Percentiles rank a stretch among this genome's conserved stretches.
Conservation (phyloP, 1,140 invertebrate genomes). For the Thalassaphorura encarpata region DNA sequence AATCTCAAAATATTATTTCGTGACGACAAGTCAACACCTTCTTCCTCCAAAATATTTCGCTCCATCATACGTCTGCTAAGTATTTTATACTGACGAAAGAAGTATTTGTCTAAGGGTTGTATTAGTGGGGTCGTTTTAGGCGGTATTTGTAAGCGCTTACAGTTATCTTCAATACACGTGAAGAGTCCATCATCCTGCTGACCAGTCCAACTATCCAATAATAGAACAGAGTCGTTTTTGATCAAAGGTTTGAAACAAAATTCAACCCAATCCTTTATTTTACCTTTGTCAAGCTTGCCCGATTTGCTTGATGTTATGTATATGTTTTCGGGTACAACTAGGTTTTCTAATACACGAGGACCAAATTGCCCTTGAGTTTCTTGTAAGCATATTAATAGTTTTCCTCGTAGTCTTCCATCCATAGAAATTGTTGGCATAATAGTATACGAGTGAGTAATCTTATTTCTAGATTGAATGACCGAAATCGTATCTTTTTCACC, state of each 20-base stretch:
- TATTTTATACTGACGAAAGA: slow-evolving; percentile 10
- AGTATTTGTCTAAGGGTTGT: slow-evolving; percentile 5
- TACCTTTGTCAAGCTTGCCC: neutral
- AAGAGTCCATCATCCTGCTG: neutral
- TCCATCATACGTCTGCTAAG: neutral
- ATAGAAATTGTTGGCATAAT: slow-evolving; percentile 3
- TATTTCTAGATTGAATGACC: neutral
- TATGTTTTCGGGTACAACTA: neutral
- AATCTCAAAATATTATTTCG: slow-evolving; percentile 3
- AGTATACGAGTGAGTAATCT: neutral
- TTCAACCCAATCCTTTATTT: neutral
- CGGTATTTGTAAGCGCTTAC: neutral
- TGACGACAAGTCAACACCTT: neutral
- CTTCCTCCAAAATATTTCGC: neutral
- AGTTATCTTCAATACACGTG: neutral
- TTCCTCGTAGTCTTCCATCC: neutral
- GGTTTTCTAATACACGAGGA: neutral
- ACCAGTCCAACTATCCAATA: neutral
- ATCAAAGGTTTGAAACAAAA: neutral
- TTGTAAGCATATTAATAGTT: slow-evolving; percentile 9
- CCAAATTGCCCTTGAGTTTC: slow-evolving; percentile 2
- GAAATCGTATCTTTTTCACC: neutral
- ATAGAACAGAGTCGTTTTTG: neutral
- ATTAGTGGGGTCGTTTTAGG: slow-evolving; percentile 1
- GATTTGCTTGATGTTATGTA: neutral